phyloP scores from a whole-genome alignment of 2,113 vertebrate genomes.

The Phrynocephalus versicolor region DNA sequence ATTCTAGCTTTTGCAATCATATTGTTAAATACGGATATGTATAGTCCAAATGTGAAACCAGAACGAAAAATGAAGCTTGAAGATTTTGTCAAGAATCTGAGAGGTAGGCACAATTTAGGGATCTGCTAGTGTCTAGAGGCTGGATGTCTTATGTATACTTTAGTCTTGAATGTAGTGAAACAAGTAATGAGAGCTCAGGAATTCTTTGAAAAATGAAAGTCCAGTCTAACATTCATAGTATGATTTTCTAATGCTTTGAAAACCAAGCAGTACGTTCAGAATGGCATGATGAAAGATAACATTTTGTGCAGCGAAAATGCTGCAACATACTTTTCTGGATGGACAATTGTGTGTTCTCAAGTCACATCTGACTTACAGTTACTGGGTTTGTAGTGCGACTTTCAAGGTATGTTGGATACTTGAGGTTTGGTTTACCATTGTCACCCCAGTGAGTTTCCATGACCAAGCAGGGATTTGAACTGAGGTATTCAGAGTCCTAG shows the following conservation, averaged over 20 bases:
- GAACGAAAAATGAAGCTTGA: slow-evolving; percentile 99
- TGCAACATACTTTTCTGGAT: background rate
- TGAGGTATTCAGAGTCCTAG: too few species aligned
- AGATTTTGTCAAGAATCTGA: slow-evolving; percentile 96
- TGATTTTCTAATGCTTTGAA: background rate
- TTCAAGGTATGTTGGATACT: too few species aligned
- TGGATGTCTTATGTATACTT: background rate
- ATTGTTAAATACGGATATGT: slow-evolving; percentile 98
- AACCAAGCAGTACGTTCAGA: background rate
- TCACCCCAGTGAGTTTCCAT: too few species aligned
- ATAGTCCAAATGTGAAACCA: slow-evolving; percentile 96
- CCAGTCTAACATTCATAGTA: background rate
- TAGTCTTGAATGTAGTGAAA: background rate
- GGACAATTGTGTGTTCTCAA: too few species aligned
- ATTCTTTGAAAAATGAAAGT: background rate
- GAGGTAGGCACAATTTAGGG: slow-evolving; percentile 75
- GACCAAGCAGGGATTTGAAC: too few species aligned
- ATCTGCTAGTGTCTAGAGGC: background rate
- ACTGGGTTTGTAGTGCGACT: too few species aligned
- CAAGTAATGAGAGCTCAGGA: background rate
- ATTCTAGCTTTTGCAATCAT: slow-evolving; percentile 98
- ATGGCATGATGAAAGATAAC: background rate
- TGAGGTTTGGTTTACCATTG: too few species aligned
- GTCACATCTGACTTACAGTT: too few species aligned
- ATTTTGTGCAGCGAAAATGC: background rate